Evolutionary conservation across 2,797 vertebrate genomes (phyloP), one percentile per base, ranked within the genome.

Genomic region (Acrossocheilus wenchowensis): DNA sequence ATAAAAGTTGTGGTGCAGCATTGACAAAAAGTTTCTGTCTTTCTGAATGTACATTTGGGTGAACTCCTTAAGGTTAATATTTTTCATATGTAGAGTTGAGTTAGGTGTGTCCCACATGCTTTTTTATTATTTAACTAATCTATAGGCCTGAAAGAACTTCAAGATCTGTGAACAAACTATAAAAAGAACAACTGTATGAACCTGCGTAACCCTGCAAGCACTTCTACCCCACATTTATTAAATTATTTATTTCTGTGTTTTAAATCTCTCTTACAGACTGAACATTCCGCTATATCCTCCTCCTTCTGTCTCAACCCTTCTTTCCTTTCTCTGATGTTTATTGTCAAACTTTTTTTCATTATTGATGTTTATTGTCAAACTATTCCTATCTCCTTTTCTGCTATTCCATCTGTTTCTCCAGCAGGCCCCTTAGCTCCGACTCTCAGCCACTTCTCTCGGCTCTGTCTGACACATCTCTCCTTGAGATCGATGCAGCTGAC

Each of bases 401-500:
- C 81, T 83, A 68, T 87, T 91, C 84, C 74, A 75, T 85, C 75
- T 88, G 81, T 85, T 86, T 82, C 73, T 84, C 39, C 26, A 60
- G 62, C 48, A 72, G 75, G 64, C 50, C 78, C 71, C 77, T 85
- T 85, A 73, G 77, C 78, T 43, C 78, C 48, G 81, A 50, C 73
- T 77, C 66, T 57, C 71, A 88, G 85, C 85, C 89, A 60, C 78
- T 75, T 72, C 85, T 72, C 87, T 77, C 62, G 0, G 72, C 81
- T 72, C 79, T 78, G 85, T 84, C 90, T 90, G 88, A 90, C 88
- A 86, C 68, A 57, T 86, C 81, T 86, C 82, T 88, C 72, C 50
- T 48, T 66, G 84, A 90, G 89, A 91, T 90, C 88, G 87, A 91
- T 92, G 81, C 80, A 45, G 78, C 87, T 86, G 90, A 91, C 90